Conservation (phyloP, 2,888 invertebrate genomes). For the Trichopria drosophilae region DNA sequence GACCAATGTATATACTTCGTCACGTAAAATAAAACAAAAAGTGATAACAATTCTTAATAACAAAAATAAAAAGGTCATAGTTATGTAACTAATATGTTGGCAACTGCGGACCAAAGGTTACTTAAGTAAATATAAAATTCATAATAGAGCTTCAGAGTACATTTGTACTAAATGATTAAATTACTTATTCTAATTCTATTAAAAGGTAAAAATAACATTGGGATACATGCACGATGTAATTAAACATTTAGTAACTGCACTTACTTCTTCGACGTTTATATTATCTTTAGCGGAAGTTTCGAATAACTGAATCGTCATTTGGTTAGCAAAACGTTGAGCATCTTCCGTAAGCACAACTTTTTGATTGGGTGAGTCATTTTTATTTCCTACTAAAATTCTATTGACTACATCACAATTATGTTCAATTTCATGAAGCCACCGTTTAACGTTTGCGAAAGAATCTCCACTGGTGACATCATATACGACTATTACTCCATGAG, state of each 20-base stretch:
- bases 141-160: too few relatives aligned
- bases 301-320: slow-evolving; percentile 95
- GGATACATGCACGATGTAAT: too few relatives aligned
- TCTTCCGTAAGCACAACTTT: slow-evolving; percentile 97
- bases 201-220: too few relatives aligned
- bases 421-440: slow-evolving; percentile 99
- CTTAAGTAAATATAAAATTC: too few relatives aligned
- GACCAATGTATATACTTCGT: too few relatives aligned
- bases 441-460: slow-evolving; percentile 97
- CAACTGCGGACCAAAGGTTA: too few relatives aligned
- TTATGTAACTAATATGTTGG: too few relatives aligned
- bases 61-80: too few relatives aligned
- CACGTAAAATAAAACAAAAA: too few relatives aligned
- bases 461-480: slow-evolving; percentile 99
- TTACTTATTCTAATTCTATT: too few relatives aligned
- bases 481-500: slow-evolving; percentile 98
- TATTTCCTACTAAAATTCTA: slow-evolving; percentile 97
- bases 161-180: too few relatives aligned
- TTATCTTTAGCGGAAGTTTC: slow-evolving; percentile 99
- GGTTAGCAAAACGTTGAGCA: slow-evolving; percentile 94
- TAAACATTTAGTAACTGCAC: slow-evolving; percentile 44
- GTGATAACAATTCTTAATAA: too few relatives aligned
- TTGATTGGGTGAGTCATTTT: slow-evolving; percentile 90
- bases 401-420: slow-evolving; percentile 99
- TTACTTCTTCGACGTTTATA: slow-evolving; percentile 98